Percentiles rank a stretch among this genome's conserved stretches.
phyloP scores from a whole-genome alignment of 2,888 invertebrate genomes.

The Aphidius colemani region DNA sequence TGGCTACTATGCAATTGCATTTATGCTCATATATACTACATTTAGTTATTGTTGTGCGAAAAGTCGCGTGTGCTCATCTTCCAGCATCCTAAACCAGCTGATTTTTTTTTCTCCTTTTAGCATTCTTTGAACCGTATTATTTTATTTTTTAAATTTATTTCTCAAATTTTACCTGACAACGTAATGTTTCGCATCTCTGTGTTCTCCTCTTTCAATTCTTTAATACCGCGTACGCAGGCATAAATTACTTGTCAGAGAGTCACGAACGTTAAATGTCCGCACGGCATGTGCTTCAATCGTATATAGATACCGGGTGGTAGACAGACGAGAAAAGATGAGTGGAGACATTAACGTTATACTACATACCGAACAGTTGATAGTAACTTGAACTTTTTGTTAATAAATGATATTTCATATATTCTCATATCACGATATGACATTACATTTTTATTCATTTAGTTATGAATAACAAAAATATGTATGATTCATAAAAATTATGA shows the following conservation, averaged over 20 bases:
- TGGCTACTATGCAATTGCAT: constrained; percentile 2
- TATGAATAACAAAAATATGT: too few relatives aligned
- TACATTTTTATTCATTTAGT: too few relatives aligned
- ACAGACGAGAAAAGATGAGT: too few relatives aligned
- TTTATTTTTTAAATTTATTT: not conserved
- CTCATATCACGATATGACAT: too few relatives aligned
- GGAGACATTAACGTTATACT: too few relatives aligned
- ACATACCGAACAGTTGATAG: not conserved
- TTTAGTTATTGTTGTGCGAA: constrained; percentile 4
- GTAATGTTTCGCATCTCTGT: constrained; percentile 18
- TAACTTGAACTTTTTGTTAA: constrained; percentile 11
- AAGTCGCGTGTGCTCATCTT: not conserved
- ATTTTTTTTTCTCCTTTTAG: constrained; percentile 25
- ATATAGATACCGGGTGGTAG: not conserved
- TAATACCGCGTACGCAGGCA: constrained; percentile 10
- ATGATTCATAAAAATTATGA: too few relatives aligned
- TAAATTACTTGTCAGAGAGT: constrained; percentile 22
- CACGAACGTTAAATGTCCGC: constrained; percentile 21
- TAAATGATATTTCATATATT: too few relatives aligned
- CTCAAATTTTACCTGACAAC: constrained; percentile 2
- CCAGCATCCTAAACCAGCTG: too few relatives aligned
- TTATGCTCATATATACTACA: not conserved
- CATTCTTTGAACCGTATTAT: constrained; percentile 21
- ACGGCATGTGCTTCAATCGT: constrained; percentile 14
- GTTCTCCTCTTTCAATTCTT: constrained; percentile 10